phyloP scores from a whole-genome alignment of 2,113 vertebrate species.

The Panthera leo region DNA sequence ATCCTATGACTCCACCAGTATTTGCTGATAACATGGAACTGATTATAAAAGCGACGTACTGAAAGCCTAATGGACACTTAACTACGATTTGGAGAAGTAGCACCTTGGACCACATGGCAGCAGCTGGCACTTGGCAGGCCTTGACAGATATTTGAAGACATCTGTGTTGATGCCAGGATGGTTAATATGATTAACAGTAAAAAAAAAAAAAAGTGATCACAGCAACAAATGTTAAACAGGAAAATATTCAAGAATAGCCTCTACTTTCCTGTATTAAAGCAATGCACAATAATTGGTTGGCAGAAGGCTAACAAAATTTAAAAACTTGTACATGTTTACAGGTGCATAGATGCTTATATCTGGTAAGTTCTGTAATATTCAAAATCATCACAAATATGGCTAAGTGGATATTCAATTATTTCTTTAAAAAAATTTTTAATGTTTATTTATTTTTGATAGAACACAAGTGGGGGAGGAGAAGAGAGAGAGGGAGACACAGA shows the following conservation, averaged over 20 bases:
- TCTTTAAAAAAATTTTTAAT: no score
- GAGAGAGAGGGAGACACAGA: no score
- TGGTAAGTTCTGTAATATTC: not conserved
- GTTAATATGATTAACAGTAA: not conserved
- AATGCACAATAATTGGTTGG: not conserved
- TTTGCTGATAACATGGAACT: conserved; percentile 23
- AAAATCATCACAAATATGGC: conserved; percentile 4
- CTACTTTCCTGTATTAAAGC: not conserved
- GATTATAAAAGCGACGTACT: not conserved
- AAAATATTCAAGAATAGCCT: not conserved
- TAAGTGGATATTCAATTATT: not conserved
- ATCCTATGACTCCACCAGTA: conserved; percentile 34
- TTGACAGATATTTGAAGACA: conserved; percentile 16
- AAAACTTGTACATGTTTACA: not conserved
- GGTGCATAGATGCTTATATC: not conserved
- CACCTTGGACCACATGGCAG: conserved; percentile 16
- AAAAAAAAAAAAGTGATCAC: not conserved
- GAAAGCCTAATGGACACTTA: conserved; percentile 8
- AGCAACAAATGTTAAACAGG: not conserved
- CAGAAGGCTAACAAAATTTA: not conserved
- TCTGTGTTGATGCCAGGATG: not conserved
- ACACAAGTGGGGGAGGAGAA: no score
- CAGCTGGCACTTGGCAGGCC: conserved; percentile 51
- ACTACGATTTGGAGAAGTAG: not conserved
- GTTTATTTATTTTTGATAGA: no score